Percentiles rank a stretch among this genome's conserved stretches.
Conservation (phyloP, 1,140 invertebrate species). For the Lepeophtheirus salmonis region DNA sequence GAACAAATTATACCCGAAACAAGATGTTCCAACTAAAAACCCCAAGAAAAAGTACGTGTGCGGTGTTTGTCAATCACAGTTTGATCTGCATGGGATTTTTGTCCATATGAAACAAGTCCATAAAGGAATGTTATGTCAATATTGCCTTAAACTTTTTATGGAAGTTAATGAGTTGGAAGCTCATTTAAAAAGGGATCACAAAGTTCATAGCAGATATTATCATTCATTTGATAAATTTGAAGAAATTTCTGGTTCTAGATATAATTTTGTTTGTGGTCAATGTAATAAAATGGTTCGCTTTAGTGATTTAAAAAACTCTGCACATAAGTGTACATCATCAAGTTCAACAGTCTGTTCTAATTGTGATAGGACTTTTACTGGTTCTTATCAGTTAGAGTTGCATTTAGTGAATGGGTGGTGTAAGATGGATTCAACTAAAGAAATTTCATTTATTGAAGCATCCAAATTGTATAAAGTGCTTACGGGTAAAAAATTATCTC, state of each 20-base stretch:
- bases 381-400: not conserved
- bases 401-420: conserved; percentile 11
- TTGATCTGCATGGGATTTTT: conserved; percentile 12
- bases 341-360: not conserved
- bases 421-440: not conserved
- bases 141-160: conserved; percentile 13
- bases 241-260: conserved; percentile 5
- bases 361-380: conserved; percentile 3
- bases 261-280: not conserved
- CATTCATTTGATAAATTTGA: not conserved
- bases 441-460: not conserved
- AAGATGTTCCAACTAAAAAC: not conserved
- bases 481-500: conserved; percentile 3
- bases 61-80: conserved; percentile 11
- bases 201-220: not conserved
- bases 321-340: not conserved
- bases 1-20: conserved; percentile 1
- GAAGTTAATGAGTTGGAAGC: conserved; percentile 8
- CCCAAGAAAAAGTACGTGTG: conserved; percentile 17
- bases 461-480: conserved; percentile 1
- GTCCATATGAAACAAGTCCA: conserved; percentile 17
- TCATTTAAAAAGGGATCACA: conserved; percentile 4
- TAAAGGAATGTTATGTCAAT: conserved; percentile 13
- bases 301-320: not conserved
- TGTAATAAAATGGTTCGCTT: conserved; percentile 6